phyloP scores from a whole-genome alignment of 2,888 invertebrate species.

The Apantesis nais region DNA sequence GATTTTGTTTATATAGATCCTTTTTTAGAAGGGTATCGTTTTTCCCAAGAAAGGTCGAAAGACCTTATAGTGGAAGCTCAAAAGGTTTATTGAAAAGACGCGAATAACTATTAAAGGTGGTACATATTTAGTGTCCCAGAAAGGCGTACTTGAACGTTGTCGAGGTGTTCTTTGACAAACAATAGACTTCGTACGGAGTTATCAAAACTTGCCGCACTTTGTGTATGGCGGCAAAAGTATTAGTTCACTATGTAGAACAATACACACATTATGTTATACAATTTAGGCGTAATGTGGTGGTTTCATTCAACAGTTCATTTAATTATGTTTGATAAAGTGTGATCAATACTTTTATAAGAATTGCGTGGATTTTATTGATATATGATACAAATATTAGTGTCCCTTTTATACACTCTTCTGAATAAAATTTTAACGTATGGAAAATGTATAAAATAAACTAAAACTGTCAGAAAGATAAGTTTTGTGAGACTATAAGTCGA shows the following conservation, averaged over 20 bases:
- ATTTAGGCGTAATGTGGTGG: neutral
- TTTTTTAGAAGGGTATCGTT: neutral
- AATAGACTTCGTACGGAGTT: slow-evolving; percentile 21
- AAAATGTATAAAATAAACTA: no score
- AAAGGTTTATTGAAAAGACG: slow-evolving; percentile 7
- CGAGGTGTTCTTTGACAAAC: slow-evolving; percentile 19
- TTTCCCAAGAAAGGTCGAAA: neutral
- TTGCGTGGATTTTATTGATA: neutral
- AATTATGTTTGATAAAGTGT: neutral
- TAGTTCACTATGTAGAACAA: slow-evolving; percentile 10
- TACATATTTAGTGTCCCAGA: slow-evolving; percentile 9
- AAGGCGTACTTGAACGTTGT: slow-evolving; percentile 10
- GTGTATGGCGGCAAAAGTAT: slow-evolving; percentile 17
- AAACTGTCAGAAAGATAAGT: no score
- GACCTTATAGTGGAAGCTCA: neutral
- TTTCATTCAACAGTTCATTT: neutral
- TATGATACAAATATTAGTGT: neutral
- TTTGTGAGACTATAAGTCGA: no score
- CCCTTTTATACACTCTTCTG: neutral
- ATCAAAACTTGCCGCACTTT: slow-evolving; percentile 20
- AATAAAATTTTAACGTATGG: no score
- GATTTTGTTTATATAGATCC: neutral
- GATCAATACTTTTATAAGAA: neutral
- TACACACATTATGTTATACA: slow-evolving; percentile 3
- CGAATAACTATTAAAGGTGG: slow-evolving; percentile 10